These are phyloP conservation scores for Odontomachus brunneus DNA, from an alignment of 1,140 invertebrate species.

Conservation along the genomic window DNA sequence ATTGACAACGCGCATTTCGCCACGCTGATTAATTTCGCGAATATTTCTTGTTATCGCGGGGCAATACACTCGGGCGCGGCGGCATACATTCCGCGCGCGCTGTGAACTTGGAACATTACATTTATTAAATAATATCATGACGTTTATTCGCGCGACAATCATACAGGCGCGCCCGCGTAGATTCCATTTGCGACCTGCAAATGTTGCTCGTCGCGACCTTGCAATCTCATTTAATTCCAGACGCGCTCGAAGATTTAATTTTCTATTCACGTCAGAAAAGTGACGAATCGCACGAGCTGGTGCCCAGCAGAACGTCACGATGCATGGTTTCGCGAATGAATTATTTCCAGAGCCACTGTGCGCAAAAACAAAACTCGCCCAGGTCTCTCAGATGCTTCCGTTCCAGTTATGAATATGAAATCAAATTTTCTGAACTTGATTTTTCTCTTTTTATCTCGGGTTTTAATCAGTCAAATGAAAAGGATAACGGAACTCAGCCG, in stretches of 20 bases:
- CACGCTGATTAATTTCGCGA: conserved; percentile 8
- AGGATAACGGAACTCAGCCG: neutral
- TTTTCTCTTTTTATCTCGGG: no score
- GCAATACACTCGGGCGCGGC: neutral
- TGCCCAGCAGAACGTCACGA: no score
- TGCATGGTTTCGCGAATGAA: no score
- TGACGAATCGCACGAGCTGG: neutral
- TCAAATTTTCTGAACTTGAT: no score
- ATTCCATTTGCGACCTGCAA: no score
- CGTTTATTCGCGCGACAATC: conserved; percentile 8
- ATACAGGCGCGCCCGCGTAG: neutral
- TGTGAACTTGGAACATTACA: no score
- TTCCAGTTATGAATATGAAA: no score
- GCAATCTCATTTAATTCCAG: neutral
- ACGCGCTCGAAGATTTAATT: neutral
- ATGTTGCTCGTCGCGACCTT: neutral
- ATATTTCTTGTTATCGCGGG: neutral
- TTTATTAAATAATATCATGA: neutral
- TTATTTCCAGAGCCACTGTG: no score
- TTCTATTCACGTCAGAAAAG: neutral
- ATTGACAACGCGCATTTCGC: conserved; percentile 28
- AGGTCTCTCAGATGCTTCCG: no score
- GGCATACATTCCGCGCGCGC: no score
- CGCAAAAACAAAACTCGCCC: no score
- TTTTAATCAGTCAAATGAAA: neutral